Percentiles rank a stretch among this genome's conserved stretches.
Conservation (phyloP, 2,797 vertebrate species). For the Clarias fuscus region DNA sequence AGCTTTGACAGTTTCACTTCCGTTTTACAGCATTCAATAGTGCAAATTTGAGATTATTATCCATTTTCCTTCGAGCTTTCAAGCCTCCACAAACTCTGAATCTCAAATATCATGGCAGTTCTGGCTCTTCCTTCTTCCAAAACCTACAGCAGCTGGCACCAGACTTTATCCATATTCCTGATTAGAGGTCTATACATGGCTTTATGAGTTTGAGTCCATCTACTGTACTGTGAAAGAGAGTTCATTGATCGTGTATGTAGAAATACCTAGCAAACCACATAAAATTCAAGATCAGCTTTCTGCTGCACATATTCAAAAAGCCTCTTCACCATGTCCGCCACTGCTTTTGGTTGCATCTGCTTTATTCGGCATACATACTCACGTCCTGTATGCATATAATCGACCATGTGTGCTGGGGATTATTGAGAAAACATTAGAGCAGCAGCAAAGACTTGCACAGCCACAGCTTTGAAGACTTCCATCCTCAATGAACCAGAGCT, state of each 20-base stretch:
- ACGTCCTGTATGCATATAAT: conserved; percentile 16
- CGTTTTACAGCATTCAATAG: conserved; percentile 60
- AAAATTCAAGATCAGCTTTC: conserved; percentile 18
- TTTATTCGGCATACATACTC: conserved; percentile 31
- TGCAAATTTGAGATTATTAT: conserved; percentile 60
- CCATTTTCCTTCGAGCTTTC: conserved; percentile 37
- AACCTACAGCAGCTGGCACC: conserved; percentile 49
- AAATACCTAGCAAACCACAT: background rate
- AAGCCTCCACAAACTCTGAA: conserved; percentile 8
- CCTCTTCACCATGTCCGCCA: background rate
- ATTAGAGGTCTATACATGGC: conserved; percentile 47
- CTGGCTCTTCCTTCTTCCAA: conserved; percentile 34
- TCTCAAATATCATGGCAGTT: conserved; percentile 43
- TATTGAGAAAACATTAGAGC: conserved; percentile 22
- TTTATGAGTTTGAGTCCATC: conserved; percentile 45
- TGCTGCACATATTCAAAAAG: background rate
- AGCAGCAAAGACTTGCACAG: conserved; percentile 36
- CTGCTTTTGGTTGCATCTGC: conserved; percentile 13
- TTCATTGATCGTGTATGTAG: background rate
- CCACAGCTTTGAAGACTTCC: conserved; percentile 5
- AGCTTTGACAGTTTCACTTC: conserved; percentile 54
- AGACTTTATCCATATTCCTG: conserved; percentile 47
- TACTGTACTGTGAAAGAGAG: conserved; percentile 16
- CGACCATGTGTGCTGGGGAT: conserved; percentile 33
- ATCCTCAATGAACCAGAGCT: conserved; percentile 33